Evolutionary conservation across 23 tunicate species (phyloP), one percentile per base, ranked within the genome.

Genomic region (Ciona savignyi): DNA sequence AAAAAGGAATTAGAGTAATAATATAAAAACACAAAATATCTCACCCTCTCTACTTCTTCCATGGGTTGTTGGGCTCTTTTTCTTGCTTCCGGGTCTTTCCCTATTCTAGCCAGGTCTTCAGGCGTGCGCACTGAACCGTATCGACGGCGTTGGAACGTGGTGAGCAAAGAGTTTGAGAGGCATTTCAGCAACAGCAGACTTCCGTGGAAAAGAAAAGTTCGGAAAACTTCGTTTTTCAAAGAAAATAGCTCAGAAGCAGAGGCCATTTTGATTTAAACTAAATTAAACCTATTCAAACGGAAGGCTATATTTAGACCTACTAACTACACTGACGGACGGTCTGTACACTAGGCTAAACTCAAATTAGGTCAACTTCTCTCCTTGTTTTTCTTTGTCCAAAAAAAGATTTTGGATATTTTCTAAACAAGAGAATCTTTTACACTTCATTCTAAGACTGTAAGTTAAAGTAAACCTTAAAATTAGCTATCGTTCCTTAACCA

Each of bases 11-110:
- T 49, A 49, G 15, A 49, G 20, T 11, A 11, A 11, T 20, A 49
- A 49, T 11, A 49, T 11, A 20, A 49, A 20, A 11, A 11, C 19
- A 49, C 20, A 23, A 64, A 23, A 23, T 31, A 27, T 70, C 85
- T 56, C 34, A 91, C 97, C 80, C 97, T 68, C 69, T 91, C 86
- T 1, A 91, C 92, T 29, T 75, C 67, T 29, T 85, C 86, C 34
- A 84, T 80, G 1, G 83, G 79, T 51, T 64, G 65, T 72, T 80
- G 65, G 24, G 35, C 1, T 20, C 30, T 33, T 33, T 89, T 89
- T 2, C 61, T 65, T 35, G 65, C 70, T 42, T 89, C 90, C 4
- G 74, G 67, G 69, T 89, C 76, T 34, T 32, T 63, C 2, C 72
- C 74, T 11, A 33, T 11, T 0, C 4, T 0, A 51, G 25, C 33